Conservation (phyloP, 2,797 vertebrate species). For the Menidia menidia region DNA sequence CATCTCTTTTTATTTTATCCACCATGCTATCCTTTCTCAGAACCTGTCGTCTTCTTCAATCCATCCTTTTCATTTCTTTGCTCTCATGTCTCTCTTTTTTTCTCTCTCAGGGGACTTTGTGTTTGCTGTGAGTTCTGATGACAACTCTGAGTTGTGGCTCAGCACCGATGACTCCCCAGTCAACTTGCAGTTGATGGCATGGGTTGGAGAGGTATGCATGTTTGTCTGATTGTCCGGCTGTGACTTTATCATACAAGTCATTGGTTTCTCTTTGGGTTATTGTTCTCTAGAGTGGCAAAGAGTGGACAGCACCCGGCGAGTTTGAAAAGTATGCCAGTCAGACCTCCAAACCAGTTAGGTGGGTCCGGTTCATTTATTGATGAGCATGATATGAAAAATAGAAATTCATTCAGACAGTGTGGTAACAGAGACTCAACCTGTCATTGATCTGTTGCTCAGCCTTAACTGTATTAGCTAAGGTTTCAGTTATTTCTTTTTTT, state of each 20-base stretch:
- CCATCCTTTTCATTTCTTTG: neutral
- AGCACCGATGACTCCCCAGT: slow-evolving; percentile 87
- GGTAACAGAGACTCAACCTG: neutral
- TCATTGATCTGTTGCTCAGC: too few species aligned
- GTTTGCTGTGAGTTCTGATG: slow-evolving; percentile 92
- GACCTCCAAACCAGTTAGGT: slow-evolving; percentile 88
- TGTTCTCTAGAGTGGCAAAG: slow-evolving; percentile 85
- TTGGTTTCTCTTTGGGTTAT: neutral
- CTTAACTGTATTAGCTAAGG: too few species aligned
- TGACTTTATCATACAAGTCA: neutral
- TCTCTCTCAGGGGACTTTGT: slow-evolving; percentile 86
- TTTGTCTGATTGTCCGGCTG: neutral
- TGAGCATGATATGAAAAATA: too few species aligned
- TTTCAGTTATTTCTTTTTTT: too few species aligned
- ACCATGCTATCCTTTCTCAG: neutral
- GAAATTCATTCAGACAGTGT: too few species aligned
- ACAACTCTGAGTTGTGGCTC: slow-evolving; percentile 97
- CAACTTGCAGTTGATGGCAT: slow-evolving; percentile 85
- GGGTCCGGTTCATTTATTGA: slow-evolving; percentile 49
- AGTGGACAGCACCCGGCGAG: slow-evolving; percentile 95
- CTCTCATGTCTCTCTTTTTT: neutral
- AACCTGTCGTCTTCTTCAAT: neutral
- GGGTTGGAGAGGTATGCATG: slow-evolving; percentile 89
- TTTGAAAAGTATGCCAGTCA: slow-evolving; percentile 93
- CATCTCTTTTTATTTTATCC: neutral